Evolutionary conservation across 1,140 invertebrate genomes (phyloP).

Genomic region (Zophobas morio): DNA sequence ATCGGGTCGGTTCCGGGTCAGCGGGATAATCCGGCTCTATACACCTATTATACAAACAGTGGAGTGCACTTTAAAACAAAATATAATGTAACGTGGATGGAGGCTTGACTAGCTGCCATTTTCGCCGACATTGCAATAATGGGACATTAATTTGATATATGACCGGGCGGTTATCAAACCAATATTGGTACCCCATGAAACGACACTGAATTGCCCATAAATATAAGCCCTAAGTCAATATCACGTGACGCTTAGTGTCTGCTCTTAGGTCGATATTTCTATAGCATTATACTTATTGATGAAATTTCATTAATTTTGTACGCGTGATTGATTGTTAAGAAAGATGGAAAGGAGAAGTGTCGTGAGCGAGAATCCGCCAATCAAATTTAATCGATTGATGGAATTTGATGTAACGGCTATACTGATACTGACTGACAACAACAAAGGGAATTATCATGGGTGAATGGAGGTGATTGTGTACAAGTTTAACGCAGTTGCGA

Average conservation of each 20-base stretch:
- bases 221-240: slow-evolving; percentile 66
- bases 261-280: slow-evolving; percentile 39
- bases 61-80: slow-evolving; percentile 42
- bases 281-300: slow-evolving; percentile 36
- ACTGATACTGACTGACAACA: slow-evolving; percentile 13
- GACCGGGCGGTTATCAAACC: slow-evolving; percentile 65
- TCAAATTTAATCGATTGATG: slow-evolving; percentile 34
- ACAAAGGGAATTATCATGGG: slow-evolving; percentile 16
- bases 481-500: not conserved
- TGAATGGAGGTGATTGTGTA: not conserved
- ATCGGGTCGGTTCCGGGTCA: too few relatives aligned
- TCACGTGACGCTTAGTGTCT: slow-evolving; percentile 52
- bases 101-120: slow-evolving; percentile 53
- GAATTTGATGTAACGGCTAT: slow-evolving; percentile 12
- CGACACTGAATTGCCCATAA: slow-evolving; percentile 66
- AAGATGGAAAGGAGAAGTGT: slow-evolving; percentile 35
- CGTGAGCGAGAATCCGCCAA: slow-evolving; percentile 39
- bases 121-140: slow-evolving; percentile 66
- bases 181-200: slow-evolving; percentile 66
- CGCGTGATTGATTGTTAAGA: slow-evolving; percentile 41
- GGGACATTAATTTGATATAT: slow-evolving; percentile 67
- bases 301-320: slow-evolving; percentile 42
- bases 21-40: too few relatives aligned
- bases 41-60: not conserved
- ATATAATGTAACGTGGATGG: slow-evolving; percentile 34